phyloP scores from a whole-genome alignment of 2,113 vertebrate genomes.

The Fukomys damarensis region DNA sequence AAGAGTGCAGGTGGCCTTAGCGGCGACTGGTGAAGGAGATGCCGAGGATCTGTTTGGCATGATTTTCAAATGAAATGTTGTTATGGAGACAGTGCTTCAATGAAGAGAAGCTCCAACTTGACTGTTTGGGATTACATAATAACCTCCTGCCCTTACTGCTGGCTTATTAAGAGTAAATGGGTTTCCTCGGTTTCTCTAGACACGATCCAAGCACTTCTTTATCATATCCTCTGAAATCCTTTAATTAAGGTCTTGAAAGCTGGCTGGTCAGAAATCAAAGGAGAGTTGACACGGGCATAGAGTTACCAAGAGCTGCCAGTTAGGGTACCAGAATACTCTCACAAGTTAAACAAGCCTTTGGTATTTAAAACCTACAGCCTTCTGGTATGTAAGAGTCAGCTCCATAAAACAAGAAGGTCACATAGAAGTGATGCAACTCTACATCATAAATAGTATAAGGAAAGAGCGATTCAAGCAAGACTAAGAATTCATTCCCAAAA shows the following conservation, averaged over 20 bases:
- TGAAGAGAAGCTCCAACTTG: slow-evolving; percentile 16
- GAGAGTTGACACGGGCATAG: neutral
- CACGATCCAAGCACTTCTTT: neutral
- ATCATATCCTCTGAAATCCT: neutral
- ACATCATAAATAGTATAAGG: slow-evolving; percentile 23
- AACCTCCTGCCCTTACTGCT: neutral
- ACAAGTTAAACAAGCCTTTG: neutral
- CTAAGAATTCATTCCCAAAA: neutral
- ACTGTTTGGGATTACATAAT: slow-evolving; percentile 12
- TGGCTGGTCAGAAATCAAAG: neutral
- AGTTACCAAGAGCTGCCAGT: neutral
- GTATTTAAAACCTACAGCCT: neutral
- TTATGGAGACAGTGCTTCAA: neutral
- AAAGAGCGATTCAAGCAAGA: neutral
- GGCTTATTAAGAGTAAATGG: slow-evolving; percentile 25
- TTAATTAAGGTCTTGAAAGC: neutral
- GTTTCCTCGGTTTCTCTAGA: neutral
- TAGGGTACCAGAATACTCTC: neutral
- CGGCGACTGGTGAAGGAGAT: neutral
- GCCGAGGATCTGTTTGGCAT: neutral
- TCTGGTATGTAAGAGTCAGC: neutral
- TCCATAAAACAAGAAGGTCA: neutral
- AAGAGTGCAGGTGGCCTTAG: neutral
- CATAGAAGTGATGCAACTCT: neutral
- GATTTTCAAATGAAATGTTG: slow-evolving; percentile 17